Evolutionary conservation across 2,888 invertebrate species (phyloP).

Genomic region (Pilophorus perplexus): DNA sequence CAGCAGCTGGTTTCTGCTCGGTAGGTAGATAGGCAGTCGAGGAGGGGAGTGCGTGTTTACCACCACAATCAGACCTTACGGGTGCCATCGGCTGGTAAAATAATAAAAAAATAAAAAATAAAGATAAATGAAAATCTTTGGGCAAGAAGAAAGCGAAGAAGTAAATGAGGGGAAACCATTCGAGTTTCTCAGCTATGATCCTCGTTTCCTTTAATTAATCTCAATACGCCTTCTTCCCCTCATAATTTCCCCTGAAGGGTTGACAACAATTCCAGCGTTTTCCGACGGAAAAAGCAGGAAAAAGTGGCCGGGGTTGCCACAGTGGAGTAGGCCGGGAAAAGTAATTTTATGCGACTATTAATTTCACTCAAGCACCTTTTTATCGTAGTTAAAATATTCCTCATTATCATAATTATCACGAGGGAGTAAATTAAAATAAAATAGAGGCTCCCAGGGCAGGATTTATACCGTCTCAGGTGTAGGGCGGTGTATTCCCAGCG

Average conservation of each 20-base stretch:
- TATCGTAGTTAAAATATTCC: constrained; percentile 34
- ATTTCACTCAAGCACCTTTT: constrained; percentile 38
- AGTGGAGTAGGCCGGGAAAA: background rate
- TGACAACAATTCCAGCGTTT: constrained; percentile 6
- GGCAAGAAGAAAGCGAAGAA: too few species aligned
- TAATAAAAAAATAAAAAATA: too few species aligned
- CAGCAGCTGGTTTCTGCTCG: too few species aligned
- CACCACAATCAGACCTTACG: too few species aligned
- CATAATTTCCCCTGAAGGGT: constrained; percentile 12
- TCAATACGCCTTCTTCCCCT: constrained; percentile 29
- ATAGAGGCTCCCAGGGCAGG: background rate
- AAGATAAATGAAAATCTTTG: too few species aligned
- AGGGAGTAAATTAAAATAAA: constrained; percentile 33
- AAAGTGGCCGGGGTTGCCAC: background rate
- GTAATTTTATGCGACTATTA: constrained; percentile 36
- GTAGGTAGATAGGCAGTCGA: too few species aligned
- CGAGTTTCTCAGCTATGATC: constrained; percentile 22
- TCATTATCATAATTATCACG: constrained; percentile 36
- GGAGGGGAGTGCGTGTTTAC: too few species aligned
- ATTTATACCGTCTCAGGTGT: constrained; percentile 30
- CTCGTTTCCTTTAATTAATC: constrained; percentile 29
- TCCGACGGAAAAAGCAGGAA: background rate
- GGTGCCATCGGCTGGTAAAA: too few species aligned
- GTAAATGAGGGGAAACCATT: background rate
- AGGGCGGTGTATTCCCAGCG: background rate